Base-by-base conservation (phyloP, 2,888 invertebrate species). In the Acanthoscelides obtectus region DNA sequence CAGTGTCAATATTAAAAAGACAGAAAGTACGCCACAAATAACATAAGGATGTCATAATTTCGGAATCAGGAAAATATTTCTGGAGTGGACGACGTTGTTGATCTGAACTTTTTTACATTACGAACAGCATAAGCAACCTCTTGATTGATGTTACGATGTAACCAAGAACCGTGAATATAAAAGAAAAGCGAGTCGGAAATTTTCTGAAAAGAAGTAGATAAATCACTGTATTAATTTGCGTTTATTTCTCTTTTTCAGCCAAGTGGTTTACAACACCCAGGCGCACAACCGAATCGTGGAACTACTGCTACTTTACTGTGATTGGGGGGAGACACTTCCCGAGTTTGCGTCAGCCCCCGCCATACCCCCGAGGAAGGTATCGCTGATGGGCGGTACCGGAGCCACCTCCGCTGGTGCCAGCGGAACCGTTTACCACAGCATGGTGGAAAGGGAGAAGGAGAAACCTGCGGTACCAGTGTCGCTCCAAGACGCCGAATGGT, bases 401-500 rank as follows among this genome's bases (percentile, higher is more conserved):
- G 17, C 45, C 45, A 45, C 45, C 45, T 12, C 45, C 45, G 45
- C 12, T 17, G 45, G 45, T 45, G 17, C 45, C 45, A 45, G 45
- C 17, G 45, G 45, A 12, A 79, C 68, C 70, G 75, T 71, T 27
- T 75, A 75, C 69, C 72, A 74, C 65, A 74, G 73, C 64, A 71
- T 76, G 65, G 12, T 74, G 20, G 77, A 77, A 64, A 77, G 78
- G 67, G 83, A 81, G 20, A 83, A 83, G 74, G 83, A 83, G 19
- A 82, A 82, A 73, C 76, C 77, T 22, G 77, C 75, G 64, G 66
- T 72, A 25, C 45, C 45, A 17, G 71, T 76, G 72, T 84, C 83
- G 12, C 86, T 90, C n/a, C 87, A 92, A 84, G 94, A 94, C 79
- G 93, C 94, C 2, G 97, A 97, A 82, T 98, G 98, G 98, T 98